Evolutionary conservation across 2,888 invertebrate species (phyloP), one percentile per base, ranked within the genome.

Genomic region (Rhamphomyia laevipes): DNA sequence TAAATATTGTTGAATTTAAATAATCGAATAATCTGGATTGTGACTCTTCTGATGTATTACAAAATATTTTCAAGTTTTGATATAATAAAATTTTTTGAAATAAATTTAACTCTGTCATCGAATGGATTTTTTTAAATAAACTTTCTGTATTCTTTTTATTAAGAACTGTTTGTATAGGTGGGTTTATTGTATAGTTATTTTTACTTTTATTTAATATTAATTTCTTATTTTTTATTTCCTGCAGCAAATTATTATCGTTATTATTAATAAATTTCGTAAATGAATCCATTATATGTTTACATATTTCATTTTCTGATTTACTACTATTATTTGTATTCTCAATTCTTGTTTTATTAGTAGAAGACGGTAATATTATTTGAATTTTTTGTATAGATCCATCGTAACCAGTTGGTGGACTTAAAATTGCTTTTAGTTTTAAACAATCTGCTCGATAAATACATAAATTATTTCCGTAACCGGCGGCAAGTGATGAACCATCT

Each of bases 401-500:
- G 23, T 58, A 54, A 7, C 61, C 61, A 3, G 60, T 57, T 1
- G 65, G 57, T 6, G 66, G 59, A 43, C 61, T 64, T 3, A 84
- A 64, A 2, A 77, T 76, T 47, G 76, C 74, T 59, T 77, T 76
- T n/a, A 82, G 59, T 45, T 75, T 71, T 50, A 76, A 72, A 2
- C 71, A 71, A 43, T 78, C 76, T 0, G 82, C 76, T 53, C 76
- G 74, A 81, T 86, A 89, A 21, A 85, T 66, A 1, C 86, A 87
- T 43, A 86, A 63, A 10, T 76, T 74, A 18, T 77, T 71, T 27
- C 74, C 78, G 68, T 82, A 88, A 11, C 78, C 78, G 13, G 83
- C 81, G 6, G 80, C 84, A 40, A 89, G 61, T 21, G 87, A 63
- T 1, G 87, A 85, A n/a, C 86, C 86, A 66, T 89, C 88, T 50